phyloP scores from a whole-genome alignment of 2,113 vertebrate genomes.

The Carassius carassius region DNA sequence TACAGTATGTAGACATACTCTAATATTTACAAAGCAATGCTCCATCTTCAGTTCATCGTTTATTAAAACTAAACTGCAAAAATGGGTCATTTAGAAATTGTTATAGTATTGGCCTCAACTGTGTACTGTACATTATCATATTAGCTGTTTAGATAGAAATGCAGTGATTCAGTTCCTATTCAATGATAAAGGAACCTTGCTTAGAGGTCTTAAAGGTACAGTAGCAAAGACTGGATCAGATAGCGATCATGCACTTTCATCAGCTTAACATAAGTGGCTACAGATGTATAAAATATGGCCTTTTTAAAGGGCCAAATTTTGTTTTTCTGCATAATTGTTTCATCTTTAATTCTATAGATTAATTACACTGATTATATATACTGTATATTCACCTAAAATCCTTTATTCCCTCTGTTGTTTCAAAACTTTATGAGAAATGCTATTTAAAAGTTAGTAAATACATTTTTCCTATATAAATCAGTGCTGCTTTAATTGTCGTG shows the following conservation, averaged over 20 bases:
- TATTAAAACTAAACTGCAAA: not conserved
- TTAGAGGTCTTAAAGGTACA: not conserved
- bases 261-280: not conserved
- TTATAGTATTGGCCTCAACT: not conserved
- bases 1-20: not conserved
- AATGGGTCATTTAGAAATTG: not conserved
- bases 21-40: not conserved
- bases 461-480: not conserved
- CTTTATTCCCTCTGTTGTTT: no score
- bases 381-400: not conserved
- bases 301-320: not conserved
- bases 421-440: no score
- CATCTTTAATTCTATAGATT: no score
- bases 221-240: not conserved
- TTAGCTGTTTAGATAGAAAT: not conserved
- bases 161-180: not conserved
- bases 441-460: no score
- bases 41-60: not conserved
- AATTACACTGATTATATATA: not conserved
- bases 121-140: not conserved
- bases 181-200: not conserved
- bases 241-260: not conserved
- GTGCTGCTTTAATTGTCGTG: conserved; percentile 7
- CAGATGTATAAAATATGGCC: not conserved
- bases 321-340: not conserved